Evolutionary conservation across 2,888 invertebrate species (phyloP).

Genomic region (Heliconius ismenius): DNA sequence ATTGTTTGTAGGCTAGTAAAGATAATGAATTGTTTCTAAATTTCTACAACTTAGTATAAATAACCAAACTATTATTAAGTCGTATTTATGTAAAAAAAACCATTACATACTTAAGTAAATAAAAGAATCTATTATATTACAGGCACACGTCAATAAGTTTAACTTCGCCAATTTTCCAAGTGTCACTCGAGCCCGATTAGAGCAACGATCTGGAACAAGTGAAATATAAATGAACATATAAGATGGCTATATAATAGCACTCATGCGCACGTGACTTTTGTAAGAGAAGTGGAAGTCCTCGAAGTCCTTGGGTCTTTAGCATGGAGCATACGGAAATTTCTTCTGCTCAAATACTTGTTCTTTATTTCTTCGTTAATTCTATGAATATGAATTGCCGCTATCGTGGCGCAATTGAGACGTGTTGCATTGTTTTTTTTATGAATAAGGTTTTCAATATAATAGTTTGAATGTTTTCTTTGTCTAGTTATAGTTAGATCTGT

Average conservation of each 20-base stretch:
- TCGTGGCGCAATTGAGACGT: neutral
- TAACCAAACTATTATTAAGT: neutral
- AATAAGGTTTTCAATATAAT: neutral
- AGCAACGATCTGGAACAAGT: constrained; percentile 42
- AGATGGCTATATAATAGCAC: constrained; percentile 58
- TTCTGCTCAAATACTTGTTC: constrained; percentile 13
- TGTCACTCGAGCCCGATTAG: constrained; percentile 35
- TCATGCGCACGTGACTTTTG: constrained; percentile 67
- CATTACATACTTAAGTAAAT: constrained; percentile 10
- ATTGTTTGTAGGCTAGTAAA: too few relatives aligned
- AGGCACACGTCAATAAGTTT: constrained; percentile 42
- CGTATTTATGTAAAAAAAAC: neutral
- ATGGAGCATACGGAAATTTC: constrained; percentile 58
- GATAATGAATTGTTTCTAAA: neutral
- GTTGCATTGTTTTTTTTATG: too few relatives aligned
- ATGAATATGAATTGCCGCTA: constrained; percentile 5
- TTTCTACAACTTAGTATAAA: neutral
- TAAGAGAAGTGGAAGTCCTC: constrained; percentile 41
- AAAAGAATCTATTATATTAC: constrained; percentile 12
- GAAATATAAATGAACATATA: constrained; percentile 36
- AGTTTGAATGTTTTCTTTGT: neutral
- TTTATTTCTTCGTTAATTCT: neutral
- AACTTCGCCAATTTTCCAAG: constrained; percentile 34
- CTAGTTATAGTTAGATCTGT: neutral
- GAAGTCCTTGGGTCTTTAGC: constrained; percentile 38